Evolutionary conservation across 2,888 invertebrate species (phyloP), one percentile per base, ranked within the genome.

Genomic region (Norana najaformis): DNA sequence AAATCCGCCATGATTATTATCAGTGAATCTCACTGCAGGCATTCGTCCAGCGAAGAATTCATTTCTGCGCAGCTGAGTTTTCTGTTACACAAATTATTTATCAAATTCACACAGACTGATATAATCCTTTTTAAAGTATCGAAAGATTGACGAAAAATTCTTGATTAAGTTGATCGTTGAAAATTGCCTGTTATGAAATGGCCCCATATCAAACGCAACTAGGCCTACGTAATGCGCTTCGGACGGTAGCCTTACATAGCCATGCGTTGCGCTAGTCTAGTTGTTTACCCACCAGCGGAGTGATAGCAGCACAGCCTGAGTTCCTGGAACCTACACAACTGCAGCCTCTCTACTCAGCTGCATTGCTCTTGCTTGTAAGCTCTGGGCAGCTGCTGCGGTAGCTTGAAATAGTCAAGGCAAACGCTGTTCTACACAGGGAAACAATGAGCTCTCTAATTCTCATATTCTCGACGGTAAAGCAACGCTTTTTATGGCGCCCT

Each of bases 1-100:
- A 85, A 85, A 85, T 85, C 85, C 36, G 35, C 85, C 85, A 85
- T 85, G 35, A 23, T 69, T n/a, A n/a, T 69, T n/a, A n/a, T n/a
- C 30, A 30, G n/a, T 69, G 69, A 69, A n/a, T 69, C 11, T 11
- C 69, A 69, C n/a, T 5, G n/a, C 30, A 69, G 0, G 69, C 2
- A n/a, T 1, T 69, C 30, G n/a, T n/a, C n/a, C 2, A n/a, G 69
- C 13, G n/a, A 69, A 4, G 69, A 30, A 69, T 69, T 69, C 69
- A 69, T 6, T 53, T n/a, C 69, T 69, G 13, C 69, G 69, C 69
- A n/a, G n/a, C n/a, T n/a, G n/a, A n/a, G 69, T 69, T 69, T 69
- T n/a, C 69, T 11, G 69, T 69, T 8, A 69, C n/a, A 11, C 11
- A n/a, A 69, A 30, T 69, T 69, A 30, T n/a, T 69, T 69, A 69